Percentiles rank a stretch among this genome's conserved stretches.
Conservation (phyloP, 2,888 invertebrate genomes). For the Eueremaeus valkanovi region DNA sequence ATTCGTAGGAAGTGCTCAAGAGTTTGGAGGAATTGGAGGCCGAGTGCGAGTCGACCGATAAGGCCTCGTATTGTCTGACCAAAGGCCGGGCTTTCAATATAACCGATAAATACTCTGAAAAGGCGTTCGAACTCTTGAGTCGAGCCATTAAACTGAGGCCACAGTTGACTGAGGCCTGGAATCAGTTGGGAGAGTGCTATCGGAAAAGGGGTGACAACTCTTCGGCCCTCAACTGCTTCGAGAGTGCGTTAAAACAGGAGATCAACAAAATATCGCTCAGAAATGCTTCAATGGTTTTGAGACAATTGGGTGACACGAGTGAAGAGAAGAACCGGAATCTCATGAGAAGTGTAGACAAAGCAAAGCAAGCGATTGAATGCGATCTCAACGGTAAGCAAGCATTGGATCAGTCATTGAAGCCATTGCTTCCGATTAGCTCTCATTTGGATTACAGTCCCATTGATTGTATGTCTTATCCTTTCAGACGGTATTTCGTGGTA, state of each 20-base stretch:
- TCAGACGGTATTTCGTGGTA: constrained; percentile 76
- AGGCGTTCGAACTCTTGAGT: constrained; percentile 69
- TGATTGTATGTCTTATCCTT: too few relatives aligned
- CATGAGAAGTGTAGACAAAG: constrained; percentile 67
- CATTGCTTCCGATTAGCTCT: too few relatives aligned
- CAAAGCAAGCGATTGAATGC: constrained; percentile 74
- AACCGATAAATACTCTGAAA: constrained; percentile 62
- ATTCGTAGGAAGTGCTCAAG: constrained; percentile 1
- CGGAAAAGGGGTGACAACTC: constrained; percentile 78
- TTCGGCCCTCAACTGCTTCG: constrained; percentile 76
- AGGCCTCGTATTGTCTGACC: constrained; percentile 62
- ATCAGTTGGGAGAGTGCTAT: constrained; percentile 80
- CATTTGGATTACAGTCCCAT: too few relatives aligned
- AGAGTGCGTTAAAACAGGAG: constrained; percentile 63
- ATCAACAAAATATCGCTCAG: constrained; percentile 70
- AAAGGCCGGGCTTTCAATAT: constrained; percentile 73
- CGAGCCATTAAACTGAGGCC: constrained; percentile 81
- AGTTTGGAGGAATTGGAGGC: background rate
- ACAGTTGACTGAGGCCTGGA: constrained; percentile 75
- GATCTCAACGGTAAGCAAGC: too few relatives aligned
- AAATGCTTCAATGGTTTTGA: constrained; percentile 72
- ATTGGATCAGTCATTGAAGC: too few relatives aligned
- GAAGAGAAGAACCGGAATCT: constrained; percentile 61
- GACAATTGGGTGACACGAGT: constrained; percentile 61
- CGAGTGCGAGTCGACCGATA: constrained; percentile 40